phyloP scores from a whole-genome alignment of 2,797 vertebrate genomes.

The Synanceia verrucosa region DNA sequence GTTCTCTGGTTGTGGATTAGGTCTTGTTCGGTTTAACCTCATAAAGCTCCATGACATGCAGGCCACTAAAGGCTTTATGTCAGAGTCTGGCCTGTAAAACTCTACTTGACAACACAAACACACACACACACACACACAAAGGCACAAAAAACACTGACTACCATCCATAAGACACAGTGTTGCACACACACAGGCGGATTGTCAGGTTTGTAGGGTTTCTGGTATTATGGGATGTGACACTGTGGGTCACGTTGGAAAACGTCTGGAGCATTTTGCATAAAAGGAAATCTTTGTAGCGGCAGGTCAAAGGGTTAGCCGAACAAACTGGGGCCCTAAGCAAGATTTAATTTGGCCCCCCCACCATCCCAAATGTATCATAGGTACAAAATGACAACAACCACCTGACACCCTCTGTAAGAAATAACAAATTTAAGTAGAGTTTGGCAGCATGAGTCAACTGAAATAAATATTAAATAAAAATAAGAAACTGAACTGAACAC shows the following conservation, averaged over 20 bases:
- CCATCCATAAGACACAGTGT: not conserved
- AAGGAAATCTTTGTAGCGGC: not conserved
- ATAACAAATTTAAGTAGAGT: too few species aligned
- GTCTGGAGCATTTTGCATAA: not conserved
- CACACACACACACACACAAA: slow-evolving; percentile 10
- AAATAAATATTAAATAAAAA: too few species aligned
- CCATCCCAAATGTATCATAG: too few species aligned
- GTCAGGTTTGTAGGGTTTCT: slow-evolving; percentile 2
- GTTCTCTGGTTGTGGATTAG: slow-evolving; percentile 54
- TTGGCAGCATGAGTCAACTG: too few species aligned
- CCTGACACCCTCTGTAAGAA: too few species aligned
- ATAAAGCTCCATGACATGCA: slow-evolving; percentile 70
- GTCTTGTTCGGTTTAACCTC: slow-evolving; percentile 69
- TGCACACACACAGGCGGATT: not conserved
- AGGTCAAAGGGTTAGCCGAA: not conserved
- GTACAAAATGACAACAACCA: too few species aligned
- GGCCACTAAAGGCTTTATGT: slow-evolving; percentile 58
- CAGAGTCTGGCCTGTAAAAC: slow-evolving; percentile 50
- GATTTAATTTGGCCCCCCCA: too few species aligned
- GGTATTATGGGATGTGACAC: slow-evolving; percentile 33
- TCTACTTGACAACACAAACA: slow-evolving; percentile 39
- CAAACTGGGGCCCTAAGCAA: too few species aligned
- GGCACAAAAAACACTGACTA: not conserved
- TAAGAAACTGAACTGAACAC: too few species aligned
- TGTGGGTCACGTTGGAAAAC: not conserved